Base-by-base conservation (phyloP, 2,113 vertebrate species). In the Gobiocypris rarus region DNA sequence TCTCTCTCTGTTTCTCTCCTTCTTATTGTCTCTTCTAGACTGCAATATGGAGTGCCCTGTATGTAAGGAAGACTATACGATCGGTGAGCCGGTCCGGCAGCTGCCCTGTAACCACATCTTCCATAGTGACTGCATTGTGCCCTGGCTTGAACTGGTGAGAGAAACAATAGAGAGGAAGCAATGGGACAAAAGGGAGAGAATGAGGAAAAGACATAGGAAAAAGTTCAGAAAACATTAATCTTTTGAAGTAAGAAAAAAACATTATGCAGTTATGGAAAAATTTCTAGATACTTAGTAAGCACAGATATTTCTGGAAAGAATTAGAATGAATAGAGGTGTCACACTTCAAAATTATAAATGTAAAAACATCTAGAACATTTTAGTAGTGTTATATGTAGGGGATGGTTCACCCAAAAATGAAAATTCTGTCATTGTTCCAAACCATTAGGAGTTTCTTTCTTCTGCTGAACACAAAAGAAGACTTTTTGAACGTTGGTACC, bases 71-170 rank as follows among this genome's bases (percentile, higher is more conserved):
- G 98, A 99, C 91, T 99, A 99, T 71, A 14, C 91, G 0, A 90
- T 96, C 3, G 95, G 95, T 0, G 97, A 99, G 87, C 94, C 96
- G 15, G 98, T 98, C 70, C 94, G 96, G 90, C 97, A 98, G 93
- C 91, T 99, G 22, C 97, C 98, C 77, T 99, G 98, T 91, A 98
- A 97, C 84, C 98, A 99, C 90, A 92, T 97, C 94, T 99, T 99
- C 91, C 98, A 99, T 90, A 97, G 96, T 93, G 95, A 95, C 92
- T 99, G 98, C 93, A 99, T 99, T 84, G 96, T 99, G 89, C 98
- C 98, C 0, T 99, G 98, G 97, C 92, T 99, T 86, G 97, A 99
- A 91, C 94, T 99, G 97, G 98, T 99, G 84, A 97, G 96, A 19
- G 48, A 24, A 31, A 50, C 31, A 28, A 13, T 34, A 28, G 31